Conservation (phyloP, 2,113 vertebrate genomes). For the Gulo gulo region DNA sequence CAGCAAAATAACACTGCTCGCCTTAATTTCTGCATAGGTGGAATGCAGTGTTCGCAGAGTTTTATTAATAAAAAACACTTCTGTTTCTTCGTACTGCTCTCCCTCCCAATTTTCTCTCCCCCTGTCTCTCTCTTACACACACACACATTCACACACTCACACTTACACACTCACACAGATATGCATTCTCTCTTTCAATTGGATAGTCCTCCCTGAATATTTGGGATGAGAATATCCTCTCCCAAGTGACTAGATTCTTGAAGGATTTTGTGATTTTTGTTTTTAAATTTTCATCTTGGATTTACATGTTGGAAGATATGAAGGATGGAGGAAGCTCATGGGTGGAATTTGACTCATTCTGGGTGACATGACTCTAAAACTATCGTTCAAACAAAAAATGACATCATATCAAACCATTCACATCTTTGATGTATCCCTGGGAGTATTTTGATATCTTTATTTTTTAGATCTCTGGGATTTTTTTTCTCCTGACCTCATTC, state of each 20-base stretch:
- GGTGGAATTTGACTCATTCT: background rate
- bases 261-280: background rate
- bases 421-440: background rate
- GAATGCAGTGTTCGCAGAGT: background rate
- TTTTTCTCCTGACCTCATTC: background rate
- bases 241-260: background rate
- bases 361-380: background rate
- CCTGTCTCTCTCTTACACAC: too few species aligned
- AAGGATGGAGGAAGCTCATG: background rate
- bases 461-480: background rate
- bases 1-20: conserved; percentile 9
- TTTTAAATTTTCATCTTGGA: background rate
- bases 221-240: background rate
- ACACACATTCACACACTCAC: background rate
- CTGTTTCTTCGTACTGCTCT: background rate
- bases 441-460: background rate
- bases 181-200: background rate
- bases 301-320: background rate
- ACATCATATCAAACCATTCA: background rate
- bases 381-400: background rate
- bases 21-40: background rate
- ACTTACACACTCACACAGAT: background rate
- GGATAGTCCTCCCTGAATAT: background rate
- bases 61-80: conserved; percentile 13
- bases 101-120: background rate